Evolutionary conservation across 2,797 vertebrate genomes (phyloP).

Genomic region (Geotrypetes seraphini): DNA sequence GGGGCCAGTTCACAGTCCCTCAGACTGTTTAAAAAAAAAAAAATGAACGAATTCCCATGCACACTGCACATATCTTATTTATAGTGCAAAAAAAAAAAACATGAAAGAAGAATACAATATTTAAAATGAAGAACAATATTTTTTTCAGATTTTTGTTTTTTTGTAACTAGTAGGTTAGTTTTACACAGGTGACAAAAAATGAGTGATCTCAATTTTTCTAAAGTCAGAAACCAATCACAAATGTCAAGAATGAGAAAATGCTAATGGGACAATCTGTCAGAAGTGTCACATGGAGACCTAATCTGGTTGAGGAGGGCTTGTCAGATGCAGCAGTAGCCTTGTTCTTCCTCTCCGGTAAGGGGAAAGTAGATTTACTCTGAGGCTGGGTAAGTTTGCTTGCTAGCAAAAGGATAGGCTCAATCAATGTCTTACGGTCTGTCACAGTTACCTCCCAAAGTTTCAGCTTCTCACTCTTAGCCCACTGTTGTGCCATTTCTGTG

Average conservation of each 20-base stretch:
- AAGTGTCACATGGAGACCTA: no score
- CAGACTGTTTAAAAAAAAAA: no score
- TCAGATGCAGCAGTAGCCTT: constrained; percentile 73
- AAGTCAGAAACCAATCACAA: neutral
- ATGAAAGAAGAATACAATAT: no score
- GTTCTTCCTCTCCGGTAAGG: constrained; percentile 83
- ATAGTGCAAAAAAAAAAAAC: no score
- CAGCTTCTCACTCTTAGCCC: constrained; percentile 83
- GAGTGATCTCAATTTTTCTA: neutral
- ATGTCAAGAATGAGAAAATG: neutral
- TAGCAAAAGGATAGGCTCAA: constrained; percentile 83
- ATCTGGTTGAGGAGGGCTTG: no score
- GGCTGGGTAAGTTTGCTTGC: constrained; percentile 89
- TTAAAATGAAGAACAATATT: no score
- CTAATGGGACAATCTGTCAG: no score
- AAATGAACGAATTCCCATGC: no score
- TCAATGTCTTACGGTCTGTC: constrained; percentile 71
- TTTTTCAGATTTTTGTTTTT: no score
- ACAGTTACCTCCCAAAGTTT: constrained; percentile 92
- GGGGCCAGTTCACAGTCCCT: no score
- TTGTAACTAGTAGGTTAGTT: neutral
- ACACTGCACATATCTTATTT: no score
- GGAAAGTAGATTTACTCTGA: constrained; percentile 88
- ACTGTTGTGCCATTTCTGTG: constrained; percentile 75
- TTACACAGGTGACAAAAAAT: neutral